Evolutionary conservation across 1,140 invertebrate genomes (phyloP), one percentile per base, ranked within the genome.

Genomic region (Copidosoma floridanum): DNA sequence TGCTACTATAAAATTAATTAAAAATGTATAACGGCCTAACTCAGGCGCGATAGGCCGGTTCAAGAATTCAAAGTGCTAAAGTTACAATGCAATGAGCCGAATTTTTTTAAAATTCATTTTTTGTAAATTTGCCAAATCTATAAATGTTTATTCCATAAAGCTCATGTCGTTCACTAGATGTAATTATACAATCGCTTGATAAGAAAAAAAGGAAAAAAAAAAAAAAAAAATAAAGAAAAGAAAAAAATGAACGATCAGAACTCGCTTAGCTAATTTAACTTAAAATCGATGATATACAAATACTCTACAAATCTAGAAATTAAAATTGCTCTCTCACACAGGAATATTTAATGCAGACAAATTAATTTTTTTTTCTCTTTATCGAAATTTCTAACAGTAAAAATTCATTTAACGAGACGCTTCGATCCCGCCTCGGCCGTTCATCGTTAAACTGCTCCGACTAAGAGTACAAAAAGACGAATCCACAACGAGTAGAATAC

Each of bases 1-100:
- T 60, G 27, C 53, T 53, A 44, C 4, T 47, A n/a, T 47, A 60
- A 52, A 60, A 47, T 60, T 54, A 53, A 53, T 59, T 59, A 44
- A 52, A 60, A 53, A 47, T 18, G 38, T 52, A 5, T 32, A 26
- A 53, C 11, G 32, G 21, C 11, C 43, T 27, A 54, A 53, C 11
- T 27, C 46, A 52, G n/a, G n/a, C n/a, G n/a, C n/a, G n/a, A n/a
- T n/a, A n/a, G n/a, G n/a, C n/a, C n/a, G n/a, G n/a, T n/a, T n/a
- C n/a, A n/a, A n/a, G n/a, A n/a, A n/a, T n/a, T n/a, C n/a, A n/a
- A n/a, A n/a, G n/a, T n/a, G n/a, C n/a, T n/a, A n/a, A n/a, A n/a
- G n/a, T n/a, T n/a, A n/a, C n/a, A n/a, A n/a, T n/a, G n/a, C n/a
- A n/a, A n/a, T n/a, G n/a, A n/a, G n/a, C n/a, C n/a, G 29, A 18